Conservation (phyloP, 1,140 invertebrate genomes). For the Drosophila quadrilineata region DNA sequence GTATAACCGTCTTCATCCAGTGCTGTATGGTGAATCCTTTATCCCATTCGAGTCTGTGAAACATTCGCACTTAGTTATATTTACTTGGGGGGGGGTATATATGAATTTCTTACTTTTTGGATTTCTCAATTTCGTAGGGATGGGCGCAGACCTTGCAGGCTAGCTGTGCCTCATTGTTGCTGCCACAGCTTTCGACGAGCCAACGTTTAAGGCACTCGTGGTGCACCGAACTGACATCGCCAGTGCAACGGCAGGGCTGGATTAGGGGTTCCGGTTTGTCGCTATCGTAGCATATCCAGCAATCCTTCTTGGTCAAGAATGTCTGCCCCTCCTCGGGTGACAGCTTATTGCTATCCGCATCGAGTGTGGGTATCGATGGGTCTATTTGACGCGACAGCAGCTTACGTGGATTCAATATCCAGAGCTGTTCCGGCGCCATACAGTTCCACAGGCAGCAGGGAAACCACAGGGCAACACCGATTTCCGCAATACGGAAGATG, state of each 20-base stretch:
- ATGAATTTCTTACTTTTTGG: slow-evolving; percentile 82
- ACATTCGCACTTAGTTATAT: background rate
- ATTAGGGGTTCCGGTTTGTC: slow-evolving; percentile 91
- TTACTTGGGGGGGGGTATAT: too few relatives aligned
- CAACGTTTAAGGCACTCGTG: slow-evolving; percentile 95
- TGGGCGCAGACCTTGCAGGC: slow-evolving; percentile 91
- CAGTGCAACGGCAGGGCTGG: slow-evolving; percentile 93
- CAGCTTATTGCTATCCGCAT: slow-evolving; percentile 69
- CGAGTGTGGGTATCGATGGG: slow-evolving; percentile 75
- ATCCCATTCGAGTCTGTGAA: slow-evolving; percentile 87
- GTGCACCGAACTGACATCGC: slow-evolving; percentile 94
- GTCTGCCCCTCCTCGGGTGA: slow-evolving; percentile 81
- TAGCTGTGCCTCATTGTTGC: slow-evolving; percentile 83
- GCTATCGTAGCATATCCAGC: slow-evolving; percentile 96
- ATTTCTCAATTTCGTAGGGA: slow-evolving; percentile 88
- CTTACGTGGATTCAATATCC: slow-evolving; percentile 95
- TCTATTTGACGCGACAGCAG: slow-evolving; percentile 86
- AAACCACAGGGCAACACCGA: slow-evolving; percentile 97
- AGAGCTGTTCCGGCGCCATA: slow-evolving; percentile 95
- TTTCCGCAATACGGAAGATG: slow-evolving; percentile 94
- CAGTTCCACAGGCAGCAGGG: slow-evolving; percentile 97
- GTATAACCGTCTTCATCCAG: slow-evolving; percentile 86
- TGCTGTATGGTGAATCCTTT: slow-evolving; percentile 90
- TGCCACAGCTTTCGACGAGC: slow-evolving; percentile 88
- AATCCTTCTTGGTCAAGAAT: slow-evolving; percentile 85